Conservation (phyloP, 2,888 invertebrate genomes). For the Matsumyia berberina region DNA sequence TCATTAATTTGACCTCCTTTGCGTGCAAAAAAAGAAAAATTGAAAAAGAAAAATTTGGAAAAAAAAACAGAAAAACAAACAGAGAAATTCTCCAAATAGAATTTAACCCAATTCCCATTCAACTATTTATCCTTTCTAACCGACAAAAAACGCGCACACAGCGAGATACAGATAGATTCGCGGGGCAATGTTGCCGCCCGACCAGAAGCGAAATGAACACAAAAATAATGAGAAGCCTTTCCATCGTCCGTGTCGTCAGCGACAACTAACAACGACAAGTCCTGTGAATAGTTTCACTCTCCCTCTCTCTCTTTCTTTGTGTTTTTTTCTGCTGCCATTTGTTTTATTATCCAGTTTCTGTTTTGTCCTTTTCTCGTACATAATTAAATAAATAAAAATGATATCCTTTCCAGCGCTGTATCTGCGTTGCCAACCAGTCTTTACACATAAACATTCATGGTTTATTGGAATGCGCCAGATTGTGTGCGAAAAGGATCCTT, state of each 20-base stretch:
- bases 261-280: too few relatives aligned
- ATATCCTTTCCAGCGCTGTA: constrained; percentile 32
- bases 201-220: constrained; percentile 51
- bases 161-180: background rate
- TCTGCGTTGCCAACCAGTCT: constrained; percentile 9
- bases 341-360: background rate
- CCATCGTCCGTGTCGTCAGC: constrained; percentile 20
- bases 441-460: constrained; percentile 50
- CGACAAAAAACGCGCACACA: constrained; percentile 11
- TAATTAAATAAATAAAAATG: constrained; percentile 69
- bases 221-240: constrained; percentile 64
- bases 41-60: constrained; percentile 2
- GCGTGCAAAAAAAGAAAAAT: constrained; percentile 20
- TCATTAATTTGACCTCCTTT: constrained; percentile 63
- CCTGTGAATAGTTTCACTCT: constrained; percentile 36
- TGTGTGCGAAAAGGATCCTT: constrained; percentile 40
- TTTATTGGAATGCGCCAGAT: constrained; percentile 65
- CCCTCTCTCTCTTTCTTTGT: too few relatives aligned
- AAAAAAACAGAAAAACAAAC: constrained; percentile 32
- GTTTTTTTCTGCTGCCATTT: background rate
- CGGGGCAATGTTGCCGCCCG: background rate
- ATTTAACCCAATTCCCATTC: constrained; percentile 67
- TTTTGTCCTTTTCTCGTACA: constrained; percentile 28
- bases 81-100: constrained; percentile 63
- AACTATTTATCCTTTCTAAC: constrained; percentile 64